phyloP scores from a whole-genome alignment of 2,888 invertebrate genomes.

The Cotesia congregata region DNA sequence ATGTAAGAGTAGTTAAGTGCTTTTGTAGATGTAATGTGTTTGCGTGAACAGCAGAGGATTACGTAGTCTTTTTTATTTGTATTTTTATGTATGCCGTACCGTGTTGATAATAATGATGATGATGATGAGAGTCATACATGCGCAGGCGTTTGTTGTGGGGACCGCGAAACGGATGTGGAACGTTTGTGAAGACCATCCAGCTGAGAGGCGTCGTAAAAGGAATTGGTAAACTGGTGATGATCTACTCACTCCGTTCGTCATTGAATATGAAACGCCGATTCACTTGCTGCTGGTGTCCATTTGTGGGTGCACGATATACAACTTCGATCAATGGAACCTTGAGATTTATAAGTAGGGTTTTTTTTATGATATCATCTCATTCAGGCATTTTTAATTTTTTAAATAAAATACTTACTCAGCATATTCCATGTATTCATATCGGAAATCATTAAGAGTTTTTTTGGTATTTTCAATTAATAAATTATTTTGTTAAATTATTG shows the following conservation, averaged over 20 bases:
- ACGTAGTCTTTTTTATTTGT: neutral
- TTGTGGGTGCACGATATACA: conserved; percentile 13
- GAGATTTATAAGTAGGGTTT: neutral
- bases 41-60: neutral
- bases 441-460: neutral
- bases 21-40: neutral
- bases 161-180: conserved; percentile 44
- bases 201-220: conserved; percentile 44
- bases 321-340: neutral
- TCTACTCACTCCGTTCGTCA: conserved; percentile 39
- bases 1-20: too few relatives aligned
- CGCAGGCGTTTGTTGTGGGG: conserved; percentile 43
- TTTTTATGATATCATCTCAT: neutral
- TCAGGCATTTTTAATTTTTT: neutral
- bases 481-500: neutral
- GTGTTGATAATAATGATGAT: neutral
- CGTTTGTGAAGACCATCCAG: conserved; percentile 41
- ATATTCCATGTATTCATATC: neutral
- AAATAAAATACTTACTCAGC: neutral
- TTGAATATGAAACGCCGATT: conserved; percentile 22
- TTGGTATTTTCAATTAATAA: neutral
- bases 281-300: conserved; percentile 20
- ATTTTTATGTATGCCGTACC: neutral
- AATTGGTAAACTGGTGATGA: conserved; percentile 30
- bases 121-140: conserved; percentile 4